Evolutionary conservation across 2,888 invertebrate genomes (phyloP).

Genomic region (Drosophila pseudotalamancana): DNA sequence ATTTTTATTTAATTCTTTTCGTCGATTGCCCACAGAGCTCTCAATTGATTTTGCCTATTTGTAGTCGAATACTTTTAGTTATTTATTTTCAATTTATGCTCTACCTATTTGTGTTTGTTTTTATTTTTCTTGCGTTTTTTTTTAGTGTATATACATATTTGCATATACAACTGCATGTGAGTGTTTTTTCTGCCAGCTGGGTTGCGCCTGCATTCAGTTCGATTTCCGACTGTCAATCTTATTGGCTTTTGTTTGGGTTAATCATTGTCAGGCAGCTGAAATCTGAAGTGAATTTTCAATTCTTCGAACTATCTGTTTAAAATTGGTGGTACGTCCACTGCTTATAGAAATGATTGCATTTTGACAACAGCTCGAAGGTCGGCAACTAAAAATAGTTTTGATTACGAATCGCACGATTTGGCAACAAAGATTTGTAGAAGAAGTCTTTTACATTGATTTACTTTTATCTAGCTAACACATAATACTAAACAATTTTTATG

Average conservation of each 20-base stretch:
- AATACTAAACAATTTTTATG: no score
- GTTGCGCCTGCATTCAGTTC: slow-evolving; percentile 13
- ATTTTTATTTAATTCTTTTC: slow-evolving; percentile 33
- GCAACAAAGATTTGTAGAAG: background rate
- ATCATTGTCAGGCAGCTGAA: slow-evolving; percentile 45
- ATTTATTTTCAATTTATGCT: slow-evolving; percentile 22
- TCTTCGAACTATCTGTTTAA: slow-evolving; percentile 6
- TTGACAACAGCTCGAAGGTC: slow-evolving; percentile 52
- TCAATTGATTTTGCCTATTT: slow-evolving; percentile 32
- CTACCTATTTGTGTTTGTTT: no score
- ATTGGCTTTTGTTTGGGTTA: slow-evolving; percentile 49
- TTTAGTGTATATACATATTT: background rate
- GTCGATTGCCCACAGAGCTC: slow-evolving; percentile 26
- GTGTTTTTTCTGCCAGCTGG: slow-evolving; percentile 20
- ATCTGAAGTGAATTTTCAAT: slow-evolving; percentile 47
- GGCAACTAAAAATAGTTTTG: slow-evolving; percentile 5
- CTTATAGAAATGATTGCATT: slow-evolving; percentile 36
- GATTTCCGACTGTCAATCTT: slow-evolving; percentile 54
- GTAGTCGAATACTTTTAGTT: slow-evolving; percentile 22
- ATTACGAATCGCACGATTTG: slow-evolving; percentile 7
- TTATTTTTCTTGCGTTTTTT: background rate
- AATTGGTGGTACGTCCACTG: background rate
- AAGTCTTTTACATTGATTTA: no score
- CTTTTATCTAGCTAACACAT: no score
- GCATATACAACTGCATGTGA: background rate